These are phyloP conservation scores for Melinaea marsaeus DNA, from an alignment of 2,888 invertebrate species.

Conservation along the genomic window DNA sequence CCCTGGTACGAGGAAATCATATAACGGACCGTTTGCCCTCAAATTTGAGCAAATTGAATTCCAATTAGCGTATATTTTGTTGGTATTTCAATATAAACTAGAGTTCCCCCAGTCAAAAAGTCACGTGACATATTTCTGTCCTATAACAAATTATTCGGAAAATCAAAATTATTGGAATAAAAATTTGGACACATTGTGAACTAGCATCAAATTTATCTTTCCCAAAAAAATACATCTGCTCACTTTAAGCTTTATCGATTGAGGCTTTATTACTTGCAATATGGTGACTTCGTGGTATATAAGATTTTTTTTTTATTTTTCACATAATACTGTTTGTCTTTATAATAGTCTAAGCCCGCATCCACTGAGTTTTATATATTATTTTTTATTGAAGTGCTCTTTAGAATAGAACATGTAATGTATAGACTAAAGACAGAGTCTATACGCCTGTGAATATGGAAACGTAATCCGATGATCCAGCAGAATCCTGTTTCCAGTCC, in stretches of 20 bases:
- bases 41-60: conserved; percentile 57
- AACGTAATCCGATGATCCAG: conserved; percentile 25
- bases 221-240: no score
- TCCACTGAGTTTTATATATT: background rate
- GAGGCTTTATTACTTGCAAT: no score
- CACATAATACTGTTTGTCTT: no score
- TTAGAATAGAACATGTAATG: conserved; percentile 19
- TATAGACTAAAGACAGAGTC: conserved; percentile 18
- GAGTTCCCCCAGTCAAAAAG: conserved; percentile 12
- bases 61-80: conserved; percentile 45
- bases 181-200: no score
- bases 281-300: no score
- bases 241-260: no score
- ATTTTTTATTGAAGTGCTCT: background rate
- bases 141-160: no score
- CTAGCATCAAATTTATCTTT: no score
- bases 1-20: conserved; percentile 55
- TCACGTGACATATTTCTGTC: conserved; percentile 14
- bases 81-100: conserved; percentile 34
- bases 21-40: conserved; percentile 54
- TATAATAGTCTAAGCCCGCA: background rate
- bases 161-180: no score
- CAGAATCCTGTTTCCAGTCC: conserved; percentile 21
- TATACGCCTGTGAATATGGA: conserved; percentile 22
- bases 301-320: no score